Base-by-base conservation (phyloP, 2,113 vertebrate genomes). In the Pelodiscus sinensis region DNA sequence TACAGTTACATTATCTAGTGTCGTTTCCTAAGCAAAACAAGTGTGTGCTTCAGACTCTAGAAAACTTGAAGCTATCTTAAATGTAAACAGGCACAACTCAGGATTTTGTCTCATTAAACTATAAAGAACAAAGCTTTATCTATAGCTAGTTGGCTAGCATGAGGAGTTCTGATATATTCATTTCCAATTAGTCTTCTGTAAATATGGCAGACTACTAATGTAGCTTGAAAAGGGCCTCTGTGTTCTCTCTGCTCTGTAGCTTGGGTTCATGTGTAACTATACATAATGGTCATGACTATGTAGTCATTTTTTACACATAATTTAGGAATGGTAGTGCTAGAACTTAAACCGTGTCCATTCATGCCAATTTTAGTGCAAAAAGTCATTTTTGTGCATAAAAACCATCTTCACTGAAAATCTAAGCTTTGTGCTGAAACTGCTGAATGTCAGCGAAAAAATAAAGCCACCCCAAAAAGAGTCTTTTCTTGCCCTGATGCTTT, bases 201-300 rank as follows among this genome's bases (percentile, higher is more conserved):
- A 79, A 13, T 85, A 77, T 83, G 62, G 82, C 77, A 96, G 88
- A 81, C 86, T 94, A 85, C 80, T 94, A 94, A 88, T 86, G 71
- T 55, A 90, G 82, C 90, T 79, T 87, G 79, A 87, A 92, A 90
- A 95, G 50, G 4, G 1, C 25, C 54, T 84, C 2, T 25, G 3
- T 90, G 89, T 94, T 94, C 82, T 81, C 62, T 18, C 82, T 94
- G 93, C 86, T 96, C 93, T 94, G 87, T 93, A 89, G 77, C 85
- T 86, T 96, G 93, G 90, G 94, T 94, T 97, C 88, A 29, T 90
- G 84, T 44, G 44, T 44, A 44, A 44, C 44, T 44, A 44, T 44
- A 44, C 44, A 44, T 44, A 44, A 44, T 44, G 52, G 25, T 89
- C 38, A 92, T 84, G 31, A 38, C 81, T 91, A 21, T 89, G 84